A percentile compares a stretch with the other conserved stretches of the same genome.
These are phyloP conservation scores for Sula dactylatra DNA, from an alignment of 2,113 vertebrate species.

Conservation along the genomic window DNA sequence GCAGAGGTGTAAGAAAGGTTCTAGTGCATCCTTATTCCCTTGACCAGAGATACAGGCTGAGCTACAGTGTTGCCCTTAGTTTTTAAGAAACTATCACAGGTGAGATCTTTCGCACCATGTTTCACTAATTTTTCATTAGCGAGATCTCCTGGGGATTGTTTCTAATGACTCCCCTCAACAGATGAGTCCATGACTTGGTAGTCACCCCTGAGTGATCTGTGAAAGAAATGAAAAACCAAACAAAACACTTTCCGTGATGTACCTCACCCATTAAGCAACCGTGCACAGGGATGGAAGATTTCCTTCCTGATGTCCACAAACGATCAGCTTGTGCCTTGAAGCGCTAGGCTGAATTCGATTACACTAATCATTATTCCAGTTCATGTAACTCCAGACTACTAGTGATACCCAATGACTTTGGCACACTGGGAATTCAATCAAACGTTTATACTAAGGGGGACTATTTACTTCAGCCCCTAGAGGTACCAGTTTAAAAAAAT, in stretches of 20 bases:
- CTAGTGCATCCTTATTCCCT: not conserved
- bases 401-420: slow-evolving; percentile 49
- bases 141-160: not conserved
- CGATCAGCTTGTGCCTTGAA: slow-evolving; percentile 24
- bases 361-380: slow-evolving; percentile 46
- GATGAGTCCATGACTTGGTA: not conserved
- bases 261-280: not conserved
- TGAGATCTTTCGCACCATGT: not conserved
- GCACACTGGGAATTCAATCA: slow-evolving; percentile 65
- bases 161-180: not conserved
- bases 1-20: not conserved
- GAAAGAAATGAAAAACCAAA: not conserved
- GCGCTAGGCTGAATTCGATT: slow-evolving; percentile 17
- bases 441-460: slow-evolving; percentile 61
- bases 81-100: not conserved
- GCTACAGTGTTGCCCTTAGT: not conserved
- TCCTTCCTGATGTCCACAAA: slow-evolving; percentile 10
- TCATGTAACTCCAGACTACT: slow-evolving; percentile 36
- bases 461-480: slow-evolving; percentile 66
- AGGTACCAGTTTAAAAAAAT: slow-evolving; percentile 54
- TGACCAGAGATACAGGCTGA: not conserved
- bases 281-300: not conserved
- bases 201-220: not conserved
- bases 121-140: accelerated
- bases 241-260: not conserved